Percentiles rank a stretch among this genome's conserved stretches.
Evolutionary conservation across 2,888 invertebrate species (phyloP).

Genomic region (Adineta ricciae): DNA sequence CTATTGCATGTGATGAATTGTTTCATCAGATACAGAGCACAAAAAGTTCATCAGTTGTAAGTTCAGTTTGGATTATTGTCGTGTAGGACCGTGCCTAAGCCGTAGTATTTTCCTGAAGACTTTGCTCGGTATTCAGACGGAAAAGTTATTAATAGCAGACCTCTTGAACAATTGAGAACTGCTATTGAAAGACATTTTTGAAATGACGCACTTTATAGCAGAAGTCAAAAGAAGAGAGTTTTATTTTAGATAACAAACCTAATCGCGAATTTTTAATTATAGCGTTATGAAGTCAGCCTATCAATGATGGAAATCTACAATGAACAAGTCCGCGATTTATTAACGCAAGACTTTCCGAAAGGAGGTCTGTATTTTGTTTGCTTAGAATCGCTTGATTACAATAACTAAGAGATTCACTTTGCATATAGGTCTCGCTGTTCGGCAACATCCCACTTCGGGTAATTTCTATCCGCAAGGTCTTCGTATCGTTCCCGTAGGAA

Average conservation of each 20-base stretch:
- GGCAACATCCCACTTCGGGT: slow-evolving; percentile 49
- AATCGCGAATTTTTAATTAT: slow-evolving; percentile 20
- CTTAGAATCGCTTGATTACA: slow-evolving; percentile 28
- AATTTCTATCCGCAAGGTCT: slow-evolving; percentile 49
- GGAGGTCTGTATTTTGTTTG: slow-evolving; percentile 55
- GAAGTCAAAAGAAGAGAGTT: no score
- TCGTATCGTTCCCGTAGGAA: slow-evolving; percentile 49
- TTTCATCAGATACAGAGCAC: slow-evolving; percentile 46
- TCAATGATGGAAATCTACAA: slow-evolving; percentile 52
- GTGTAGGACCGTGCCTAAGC: no score
- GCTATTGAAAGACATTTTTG: no score
- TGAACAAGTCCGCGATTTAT: slow-evolving; percentile 49
- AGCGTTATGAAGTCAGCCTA: slow-evolving; percentile 49
- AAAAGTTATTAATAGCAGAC: no score
- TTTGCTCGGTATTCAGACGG: no score
- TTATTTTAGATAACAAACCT: neutral
- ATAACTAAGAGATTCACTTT: no score
- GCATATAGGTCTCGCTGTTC: slow-evolving; percentile 41
- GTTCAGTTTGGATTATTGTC: neutral
- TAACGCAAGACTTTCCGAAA: slow-evolving; percentile 48
- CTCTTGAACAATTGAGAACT: no score
- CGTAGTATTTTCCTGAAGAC: no score
- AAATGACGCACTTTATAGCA: slow-evolving; percentile 34
- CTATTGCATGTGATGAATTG: slow-evolving; percentile 49
- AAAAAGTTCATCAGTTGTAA: slow-evolving; percentile 20